Percentiles rank a stretch among this genome's conserved stretches.
Evolutionary conservation across 2,797 vertebrate species (phyloP).

Genomic region (Fratercula arctica): DNA sequence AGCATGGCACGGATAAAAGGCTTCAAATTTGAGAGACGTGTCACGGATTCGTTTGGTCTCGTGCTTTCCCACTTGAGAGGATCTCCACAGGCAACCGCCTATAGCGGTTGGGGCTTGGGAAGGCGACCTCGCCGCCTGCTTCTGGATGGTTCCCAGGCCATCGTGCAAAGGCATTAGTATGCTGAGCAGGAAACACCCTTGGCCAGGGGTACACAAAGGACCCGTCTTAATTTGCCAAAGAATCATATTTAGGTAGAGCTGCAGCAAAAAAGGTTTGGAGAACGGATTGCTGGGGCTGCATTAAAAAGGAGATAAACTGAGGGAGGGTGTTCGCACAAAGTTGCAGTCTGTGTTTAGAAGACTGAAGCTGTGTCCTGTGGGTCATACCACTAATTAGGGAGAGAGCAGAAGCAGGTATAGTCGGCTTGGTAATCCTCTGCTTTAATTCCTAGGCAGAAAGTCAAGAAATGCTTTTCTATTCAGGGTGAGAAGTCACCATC

Average conservation of each 20-base stretch:
- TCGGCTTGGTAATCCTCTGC: background rate
- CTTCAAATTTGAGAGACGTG: background rate
- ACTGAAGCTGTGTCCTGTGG: background rate
- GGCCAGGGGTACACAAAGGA: background rate
- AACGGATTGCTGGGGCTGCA: background rate
- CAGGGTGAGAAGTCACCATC: background rate
- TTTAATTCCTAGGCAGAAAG: background rate
- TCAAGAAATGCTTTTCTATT: background rate
- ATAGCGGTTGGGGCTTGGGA: fast-evolving
- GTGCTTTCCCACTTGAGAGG: background rate
- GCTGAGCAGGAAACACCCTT: background rate
- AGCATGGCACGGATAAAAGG: background rate
- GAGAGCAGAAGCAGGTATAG: background rate
- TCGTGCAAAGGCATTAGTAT: background rate
- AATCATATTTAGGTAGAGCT: background rate
- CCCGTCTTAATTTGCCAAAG: background rate
- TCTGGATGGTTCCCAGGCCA: background rate
- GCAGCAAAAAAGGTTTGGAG: fast-evolving
- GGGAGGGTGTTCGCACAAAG: fast-evolving
- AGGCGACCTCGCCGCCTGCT: background rate
- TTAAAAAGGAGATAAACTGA: background rate
- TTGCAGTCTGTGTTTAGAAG: background rate
- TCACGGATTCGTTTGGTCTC: background rate
- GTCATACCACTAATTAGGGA: fast-evolving
- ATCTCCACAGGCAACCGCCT: background rate